Evolutionary conservation across 1,140 invertebrate genomes (phyloP).

Genomic region (Eriocheir sinensis): DNA sequence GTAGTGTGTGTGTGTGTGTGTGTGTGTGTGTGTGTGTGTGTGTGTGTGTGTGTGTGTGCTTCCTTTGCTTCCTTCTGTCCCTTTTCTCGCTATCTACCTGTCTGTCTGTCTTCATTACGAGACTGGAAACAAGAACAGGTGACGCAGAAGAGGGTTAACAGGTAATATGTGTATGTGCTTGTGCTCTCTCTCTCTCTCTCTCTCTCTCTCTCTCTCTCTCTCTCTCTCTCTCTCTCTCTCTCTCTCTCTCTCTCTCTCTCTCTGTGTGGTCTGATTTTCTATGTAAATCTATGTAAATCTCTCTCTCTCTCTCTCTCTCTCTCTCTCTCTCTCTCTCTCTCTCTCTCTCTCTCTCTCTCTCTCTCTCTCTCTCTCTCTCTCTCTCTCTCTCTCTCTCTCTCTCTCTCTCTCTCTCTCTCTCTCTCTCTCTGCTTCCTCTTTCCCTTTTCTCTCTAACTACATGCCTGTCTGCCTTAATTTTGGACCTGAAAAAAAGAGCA

Average conservation of each 20-base stretch:
- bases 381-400: background rate
- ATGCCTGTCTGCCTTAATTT: too few relatives aligned
- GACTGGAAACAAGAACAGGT: too few relatives aligned
- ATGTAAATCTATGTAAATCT: too few relatives aligned
- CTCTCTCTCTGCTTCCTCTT: background rate
- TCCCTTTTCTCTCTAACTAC: background rate
- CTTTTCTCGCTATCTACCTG: background rate
- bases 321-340: slow-evolving; percentile 4
- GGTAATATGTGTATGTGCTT: too few relatives aligned
- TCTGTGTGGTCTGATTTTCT: too few relatives aligned
- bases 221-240: background rate
- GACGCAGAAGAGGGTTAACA: too few relatives aligned
- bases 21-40: too few relatives aligned
- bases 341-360: background rate
- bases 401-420: background rate
- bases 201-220: background rate
- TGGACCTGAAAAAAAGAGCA: too few relatives aligned
- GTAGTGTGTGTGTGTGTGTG: too few relatives aligned
- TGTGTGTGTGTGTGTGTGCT: background rate
- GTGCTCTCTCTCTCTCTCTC: background rate
- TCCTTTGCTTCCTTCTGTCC: background rate
- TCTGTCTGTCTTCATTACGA: too few relatives aligned
- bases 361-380: background rate
- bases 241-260: background rate
- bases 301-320: background rate